A percentile compares a stretch with the other conserved stretches of the same genome.
Conservation (phyloP, 2,797 vertebrate genomes). For the Arctocebus calabarensis region DNA sequence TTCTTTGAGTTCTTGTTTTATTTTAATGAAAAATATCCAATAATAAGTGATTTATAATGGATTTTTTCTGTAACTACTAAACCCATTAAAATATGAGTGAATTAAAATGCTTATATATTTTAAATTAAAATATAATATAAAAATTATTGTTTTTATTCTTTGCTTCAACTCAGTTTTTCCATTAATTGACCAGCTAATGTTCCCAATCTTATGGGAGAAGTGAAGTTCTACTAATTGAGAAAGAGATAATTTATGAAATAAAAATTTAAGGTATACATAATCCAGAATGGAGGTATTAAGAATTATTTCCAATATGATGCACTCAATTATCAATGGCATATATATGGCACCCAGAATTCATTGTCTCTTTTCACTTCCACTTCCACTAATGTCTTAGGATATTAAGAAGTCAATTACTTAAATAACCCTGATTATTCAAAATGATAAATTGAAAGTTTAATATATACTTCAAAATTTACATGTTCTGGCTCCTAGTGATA, state of each 20-base stretch:
- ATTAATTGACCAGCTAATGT: not conserved
- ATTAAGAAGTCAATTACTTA: conserved; percentile 52
- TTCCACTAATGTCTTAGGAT: conserved; percentile 7
- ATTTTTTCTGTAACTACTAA: not conserved
- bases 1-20: not conserved
- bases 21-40: not conserved
- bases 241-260: not conserved
- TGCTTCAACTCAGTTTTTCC: not conserved
- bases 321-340: not conserved
- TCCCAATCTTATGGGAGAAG: not conserved
- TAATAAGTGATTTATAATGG: not conserved
- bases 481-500: conserved; percentile 4
- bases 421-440: conserved; percentile 47
- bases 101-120: not conserved
- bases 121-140: not conserved
- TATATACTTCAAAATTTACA: conserved; percentile 20
- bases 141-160: not conserved
- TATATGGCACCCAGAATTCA: not conserved
- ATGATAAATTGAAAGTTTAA: conserved; percentile 15
- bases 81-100: not conserved
- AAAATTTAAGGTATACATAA: not conserved
- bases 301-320: not conserved
- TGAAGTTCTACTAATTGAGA: not conserved
- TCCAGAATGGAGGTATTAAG: not conserved
- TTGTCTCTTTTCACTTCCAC: not conserved